Evolutionary conservation across 2,888 invertebrate genomes (phyloP).

Genomic region (Parnassius apollo): DNA sequence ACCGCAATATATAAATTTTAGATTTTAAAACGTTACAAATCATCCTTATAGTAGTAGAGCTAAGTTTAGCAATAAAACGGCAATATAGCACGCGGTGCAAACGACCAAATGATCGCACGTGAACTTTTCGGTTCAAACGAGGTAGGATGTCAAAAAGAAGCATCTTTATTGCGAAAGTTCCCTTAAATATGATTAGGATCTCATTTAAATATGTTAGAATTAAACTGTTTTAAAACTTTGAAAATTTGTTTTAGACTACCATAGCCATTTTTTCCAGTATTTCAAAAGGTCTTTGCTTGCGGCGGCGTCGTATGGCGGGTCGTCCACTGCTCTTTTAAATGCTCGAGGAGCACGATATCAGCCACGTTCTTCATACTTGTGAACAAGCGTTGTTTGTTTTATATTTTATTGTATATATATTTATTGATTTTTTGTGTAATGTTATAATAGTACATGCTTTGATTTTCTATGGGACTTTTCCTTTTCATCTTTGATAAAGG

Average conservation of each 20-base stretch:
- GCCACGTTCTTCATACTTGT: too few relatives aligned
- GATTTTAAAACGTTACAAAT: conserved; percentile 50
- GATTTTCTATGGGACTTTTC: too few relatives aligned
- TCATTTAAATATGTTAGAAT: conserved; percentile 9
- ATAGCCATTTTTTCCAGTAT: too few relatives aligned
- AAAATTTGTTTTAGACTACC: background rate
- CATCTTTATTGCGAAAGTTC: conserved; percentile 21
- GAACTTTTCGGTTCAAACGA: conserved; percentile 31
- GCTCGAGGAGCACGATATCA: too few relatives aligned
- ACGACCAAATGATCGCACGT: conserved; percentile 54
- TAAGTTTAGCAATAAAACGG: conserved; percentile 60
- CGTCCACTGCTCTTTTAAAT: too few relatives aligned
- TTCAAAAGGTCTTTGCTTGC: too few relatives aligned
- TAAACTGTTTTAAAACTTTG: background rate
- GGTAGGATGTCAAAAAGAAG: conserved; percentile 20
- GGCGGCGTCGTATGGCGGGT: too few relatives aligned
- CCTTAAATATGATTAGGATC: conserved; percentile 4
- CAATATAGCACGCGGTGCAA: conserved; percentile 52
- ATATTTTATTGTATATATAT: too few relatives aligned
- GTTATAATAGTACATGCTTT: too few relatives aligned
- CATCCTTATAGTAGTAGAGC: conserved; percentile 38
- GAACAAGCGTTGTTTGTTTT: too few relatives aligned
- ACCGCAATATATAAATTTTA: conserved; percentile 38
- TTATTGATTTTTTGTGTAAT: too few relatives aligned
- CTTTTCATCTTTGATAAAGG: too few relatives aligned